A percentile compares a stretch with the other conserved stretches of the same genome.
Conservation (phyloP, 1,140 invertebrate species). For the Heliconius eleuchia region DNA sequence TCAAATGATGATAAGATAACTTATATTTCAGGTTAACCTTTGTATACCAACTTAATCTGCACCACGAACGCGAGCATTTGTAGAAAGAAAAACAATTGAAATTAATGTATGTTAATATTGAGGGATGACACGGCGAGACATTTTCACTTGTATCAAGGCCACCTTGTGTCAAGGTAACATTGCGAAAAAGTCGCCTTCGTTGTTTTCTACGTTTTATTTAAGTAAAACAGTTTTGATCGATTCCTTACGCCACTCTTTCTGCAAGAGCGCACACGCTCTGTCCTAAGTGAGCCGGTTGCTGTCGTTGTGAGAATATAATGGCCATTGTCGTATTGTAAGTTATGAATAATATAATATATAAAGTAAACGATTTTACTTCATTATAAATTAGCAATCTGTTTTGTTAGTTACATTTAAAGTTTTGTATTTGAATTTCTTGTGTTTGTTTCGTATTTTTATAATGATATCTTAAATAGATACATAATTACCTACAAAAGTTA, state of each 20-base stretch:
- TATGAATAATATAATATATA: background rate
- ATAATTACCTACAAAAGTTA: no score
- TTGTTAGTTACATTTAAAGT: background rate
- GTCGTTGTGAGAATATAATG: background rate
- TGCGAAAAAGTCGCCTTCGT: conserved; percentile 65
- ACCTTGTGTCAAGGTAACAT: conserved; percentile 65
- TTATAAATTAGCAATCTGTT: background rate
- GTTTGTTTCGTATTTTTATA: no score
- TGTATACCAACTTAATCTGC: no score
- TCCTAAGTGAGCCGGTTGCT: conserved; percentile 35
- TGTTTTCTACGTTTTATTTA: conserved; percentile 65
- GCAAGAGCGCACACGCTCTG: conserved; percentile 59
- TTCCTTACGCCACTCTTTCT: conserved; percentile 69
- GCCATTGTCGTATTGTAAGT: conserved; percentile 8
- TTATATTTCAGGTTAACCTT: no score
- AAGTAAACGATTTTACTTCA: background rate
- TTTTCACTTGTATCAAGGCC: conserved; percentile 74
- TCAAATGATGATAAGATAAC: no score
- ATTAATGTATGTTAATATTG: no score
- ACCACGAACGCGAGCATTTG: no score
- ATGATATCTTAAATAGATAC: no score
- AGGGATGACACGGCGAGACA: conserved; percentile 49
- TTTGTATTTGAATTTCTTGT: conserved; percentile 29
- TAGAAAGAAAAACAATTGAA: no score
- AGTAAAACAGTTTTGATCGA: conserved; percentile 61